These are phyloP conservation scores for Urechis unicinctus DNA, from an alignment of 2,888 invertebrate genomes.

Conservation along the genomic window DNA sequence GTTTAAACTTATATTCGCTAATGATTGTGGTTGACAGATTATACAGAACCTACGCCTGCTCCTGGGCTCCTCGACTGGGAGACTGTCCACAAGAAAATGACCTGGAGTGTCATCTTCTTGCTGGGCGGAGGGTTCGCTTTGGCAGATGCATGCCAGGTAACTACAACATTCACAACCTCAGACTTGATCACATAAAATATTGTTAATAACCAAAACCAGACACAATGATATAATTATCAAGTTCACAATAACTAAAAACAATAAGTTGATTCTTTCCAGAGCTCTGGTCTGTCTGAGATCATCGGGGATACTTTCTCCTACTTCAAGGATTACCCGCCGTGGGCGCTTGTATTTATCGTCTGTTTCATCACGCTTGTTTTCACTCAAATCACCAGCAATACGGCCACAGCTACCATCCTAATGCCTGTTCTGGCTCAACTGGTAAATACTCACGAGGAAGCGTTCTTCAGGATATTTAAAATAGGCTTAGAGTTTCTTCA, in stretches of 20 bases:
- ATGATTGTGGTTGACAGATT: conserved; percentile 1
- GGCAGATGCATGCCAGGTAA: conserved; percentile 71
- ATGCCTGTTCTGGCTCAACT: conserved; percentile 42
- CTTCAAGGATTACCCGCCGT: conserved; percentile 29
- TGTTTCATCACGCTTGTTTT: conserved; percentile 35
- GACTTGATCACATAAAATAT: too few species aligned
- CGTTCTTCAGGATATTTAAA: too few species aligned
- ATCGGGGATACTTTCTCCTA: conserved; percentile 32
- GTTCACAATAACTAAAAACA: background rate
- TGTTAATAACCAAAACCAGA: too few species aligned
- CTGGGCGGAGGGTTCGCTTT: conserved; percentile 86
- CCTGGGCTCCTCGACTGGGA: conserved; percentile 59
- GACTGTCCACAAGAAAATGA: conserved; percentile 74
- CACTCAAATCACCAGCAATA: conserved; percentile 45
- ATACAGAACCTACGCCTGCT: conserved; percentile 7
- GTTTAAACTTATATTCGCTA: too few species aligned
- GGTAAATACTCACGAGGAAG: too few species aligned
- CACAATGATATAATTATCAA: background rate
- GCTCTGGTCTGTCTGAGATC: conserved; percentile 36
- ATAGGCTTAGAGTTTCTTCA: too few species aligned
- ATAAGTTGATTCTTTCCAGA: conserved; percentile 25
- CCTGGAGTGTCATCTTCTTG: conserved; percentile 83
- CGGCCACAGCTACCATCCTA: conserved; percentile 43
- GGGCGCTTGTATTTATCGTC: conserved; percentile 33
- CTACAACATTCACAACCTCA: background rate